Evolutionary conservation across 2,113 vertebrate species (phyloP).

Genomic region (Madoqua kirkii): DNA sequence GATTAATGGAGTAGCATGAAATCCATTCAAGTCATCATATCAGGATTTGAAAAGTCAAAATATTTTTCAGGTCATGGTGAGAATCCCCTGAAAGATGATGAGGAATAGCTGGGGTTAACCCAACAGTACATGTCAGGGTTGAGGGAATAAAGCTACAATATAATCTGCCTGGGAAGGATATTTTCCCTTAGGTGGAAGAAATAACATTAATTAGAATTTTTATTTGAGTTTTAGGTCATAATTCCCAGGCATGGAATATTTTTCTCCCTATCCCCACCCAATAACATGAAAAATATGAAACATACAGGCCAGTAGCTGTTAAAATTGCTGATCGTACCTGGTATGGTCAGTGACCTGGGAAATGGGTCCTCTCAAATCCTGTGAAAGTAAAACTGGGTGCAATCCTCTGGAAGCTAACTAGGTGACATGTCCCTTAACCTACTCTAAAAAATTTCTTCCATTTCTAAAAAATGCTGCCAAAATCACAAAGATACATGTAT

Average conservation of each 20-base stretch:
- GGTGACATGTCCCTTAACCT: background rate
- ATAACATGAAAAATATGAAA: conserved; percentile 8
- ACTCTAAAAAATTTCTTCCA: background rate
- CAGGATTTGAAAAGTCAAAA: conserved; percentile 41
- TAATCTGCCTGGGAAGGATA: background rate
- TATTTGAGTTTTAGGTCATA: background rate
- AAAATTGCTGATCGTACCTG: background rate
- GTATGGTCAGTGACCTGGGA: background rate
- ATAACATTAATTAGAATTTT: background rate
- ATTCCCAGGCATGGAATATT: background rate
- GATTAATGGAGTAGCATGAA: background rate
- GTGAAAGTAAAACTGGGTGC: background rate
- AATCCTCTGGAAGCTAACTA: background rate
- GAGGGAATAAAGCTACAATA: conserved; percentile 13
- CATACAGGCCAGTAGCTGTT: background rate
- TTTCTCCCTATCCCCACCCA: background rate
- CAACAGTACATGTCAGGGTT: background rate
- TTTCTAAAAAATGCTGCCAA: background rate
- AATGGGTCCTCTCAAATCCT: background rate
- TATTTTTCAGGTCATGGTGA: conserved; percentile 26
- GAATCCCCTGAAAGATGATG: conserved; percentile 1
- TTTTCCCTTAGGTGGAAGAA: background rate
- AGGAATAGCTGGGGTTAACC: background rate
- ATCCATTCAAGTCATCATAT: conserved; percentile 18
- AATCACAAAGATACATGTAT: background rate